Evolutionary conservation across 2,888 invertebrate species (phyloP).

Genomic region (Acrobasis repandana): DNA sequence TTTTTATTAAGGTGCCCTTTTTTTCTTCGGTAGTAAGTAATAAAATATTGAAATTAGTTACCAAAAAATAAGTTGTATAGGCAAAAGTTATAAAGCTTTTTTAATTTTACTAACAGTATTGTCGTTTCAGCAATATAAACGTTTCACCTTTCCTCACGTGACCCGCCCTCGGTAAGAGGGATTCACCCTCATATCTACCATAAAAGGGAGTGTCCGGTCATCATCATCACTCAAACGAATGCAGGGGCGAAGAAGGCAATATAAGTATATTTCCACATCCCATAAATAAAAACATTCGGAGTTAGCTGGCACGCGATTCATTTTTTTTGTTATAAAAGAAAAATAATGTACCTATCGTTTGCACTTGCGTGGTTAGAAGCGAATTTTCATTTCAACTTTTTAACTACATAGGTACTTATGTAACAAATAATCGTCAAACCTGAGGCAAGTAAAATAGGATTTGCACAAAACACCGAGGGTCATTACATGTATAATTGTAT

Average conservation of each 20-base stretch:
- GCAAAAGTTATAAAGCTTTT: background rate
- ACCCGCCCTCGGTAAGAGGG: constrained; percentile 56
- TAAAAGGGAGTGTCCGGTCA: constrained; percentile 67
- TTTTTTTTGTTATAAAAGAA: background rate
- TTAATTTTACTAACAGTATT: background rate
- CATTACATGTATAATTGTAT: too few species aligned
- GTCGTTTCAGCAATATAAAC: background rate
- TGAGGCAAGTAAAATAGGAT: too few species aligned
- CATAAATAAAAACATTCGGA: constrained; percentile 45
- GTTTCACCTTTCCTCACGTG: constrained; percentile 38
- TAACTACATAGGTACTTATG: too few species aligned
- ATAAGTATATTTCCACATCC: constrained; percentile 50
- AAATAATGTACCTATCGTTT: background rate
- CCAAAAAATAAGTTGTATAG: too few species aligned
- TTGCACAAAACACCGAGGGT: too few species aligned
- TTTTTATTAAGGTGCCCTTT: too few species aligned
- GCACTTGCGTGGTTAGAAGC: too few species aligned
- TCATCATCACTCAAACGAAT: constrained; percentile 63
- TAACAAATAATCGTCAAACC: too few species aligned
- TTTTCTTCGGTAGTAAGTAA: too few species aligned
- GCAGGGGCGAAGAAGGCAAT: constrained; percentile 53
- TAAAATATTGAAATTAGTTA: too few species aligned
- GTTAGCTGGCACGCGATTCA: constrained; percentile 38
- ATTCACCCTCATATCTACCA: constrained; percentile 57
- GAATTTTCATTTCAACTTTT: background rate